A percentile compares a stretch with the other conserved stretches of the same genome.
These are phyloP conservation scores for Mobula birostris DNA, from an alignment of 2,113 vertebrate species.

Conservation along the genomic window DNA sequence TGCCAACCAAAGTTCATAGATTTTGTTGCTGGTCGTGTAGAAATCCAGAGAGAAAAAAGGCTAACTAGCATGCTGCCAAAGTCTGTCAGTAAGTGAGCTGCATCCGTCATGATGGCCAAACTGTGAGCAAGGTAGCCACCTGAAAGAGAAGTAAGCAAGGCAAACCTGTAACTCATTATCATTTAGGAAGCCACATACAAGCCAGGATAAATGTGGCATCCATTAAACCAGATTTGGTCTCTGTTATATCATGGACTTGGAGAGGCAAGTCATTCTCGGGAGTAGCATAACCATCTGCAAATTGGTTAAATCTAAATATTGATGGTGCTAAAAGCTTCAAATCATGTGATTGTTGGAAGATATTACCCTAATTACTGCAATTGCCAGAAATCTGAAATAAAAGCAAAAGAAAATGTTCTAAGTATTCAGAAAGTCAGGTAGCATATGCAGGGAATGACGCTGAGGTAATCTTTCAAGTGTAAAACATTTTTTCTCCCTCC, in stretches of 20 bases:
- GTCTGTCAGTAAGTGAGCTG: constrained; percentile 84
- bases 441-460: too few relatives aligned
- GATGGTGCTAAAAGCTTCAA: not conserved
- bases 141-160: constrained; percentile 44
- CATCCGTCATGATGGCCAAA: constrained; percentile 92
- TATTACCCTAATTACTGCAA: too few relatives aligned
- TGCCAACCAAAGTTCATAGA: constrained; percentile 93
- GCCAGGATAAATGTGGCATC: not conserved
- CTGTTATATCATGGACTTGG: not conserved
- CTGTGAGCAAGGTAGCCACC: constrained; percentile 92
- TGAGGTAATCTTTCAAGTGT: too few relatives aligned
- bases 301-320: not conserved
- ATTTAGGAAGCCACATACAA: not conserved
- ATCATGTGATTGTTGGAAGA: not conserved
- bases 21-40: constrained; percentile 75
- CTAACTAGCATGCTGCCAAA: constrained; percentile 92
- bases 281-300: not conserved
- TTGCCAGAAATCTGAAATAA: too few relatives aligned
- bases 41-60: constrained; percentile 93
- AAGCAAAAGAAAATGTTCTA: too few relatives aligned
- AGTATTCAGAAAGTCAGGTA: too few relatives aligned
- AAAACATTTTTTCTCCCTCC: too few relatives aligned
- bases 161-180: not conserved
- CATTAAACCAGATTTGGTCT: not conserved
- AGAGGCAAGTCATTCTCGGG: not conserved